Percentiles rank a stretch among this genome's conserved stretches.
phyloP scores from a whole-genome alignment of 2,888 invertebrate genomes.

The Luperina testacea region DNA sequence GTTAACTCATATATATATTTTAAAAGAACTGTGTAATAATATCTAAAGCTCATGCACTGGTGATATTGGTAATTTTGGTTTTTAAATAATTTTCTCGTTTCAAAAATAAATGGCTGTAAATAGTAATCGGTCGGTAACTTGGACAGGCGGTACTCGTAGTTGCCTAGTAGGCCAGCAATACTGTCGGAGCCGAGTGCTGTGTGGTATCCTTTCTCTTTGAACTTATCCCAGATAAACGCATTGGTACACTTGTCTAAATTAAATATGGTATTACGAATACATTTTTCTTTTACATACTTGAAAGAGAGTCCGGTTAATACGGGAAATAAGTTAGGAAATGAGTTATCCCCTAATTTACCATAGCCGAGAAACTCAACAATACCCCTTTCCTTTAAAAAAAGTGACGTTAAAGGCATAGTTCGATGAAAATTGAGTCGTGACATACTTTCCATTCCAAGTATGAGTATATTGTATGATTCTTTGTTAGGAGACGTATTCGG shows the following conservation, averaged over 20 bases:
- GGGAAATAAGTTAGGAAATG: slow-evolving; percentile 96
- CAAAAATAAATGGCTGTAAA: slow-evolving; percentile 92
- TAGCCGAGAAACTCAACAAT: slow-evolving; percentile 95
- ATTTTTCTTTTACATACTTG: slow-evolving; percentile 89
- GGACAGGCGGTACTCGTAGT: slow-evolving; percentile 85
- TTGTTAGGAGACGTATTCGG: slow-evolving; percentile 5
- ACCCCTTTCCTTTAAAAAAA: slow-evolving; percentile 89
- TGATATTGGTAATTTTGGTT: slow-evolving; percentile 89
- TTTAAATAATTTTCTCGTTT: slow-evolving; percentile 90
- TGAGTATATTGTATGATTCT: slow-evolving; percentile 91
- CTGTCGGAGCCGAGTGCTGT: slow-evolving; percentile 95
- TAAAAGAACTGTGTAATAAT: slow-evolving; percentile 92
- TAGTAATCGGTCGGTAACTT: slow-evolving; percentile 95
- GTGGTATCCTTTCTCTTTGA: slow-evolving; percentile 91
- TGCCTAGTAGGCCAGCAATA: slow-evolving; percentile 78
- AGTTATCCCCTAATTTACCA: slow-evolving; percentile 97
- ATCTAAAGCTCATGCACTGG: slow-evolving; percentile 92
- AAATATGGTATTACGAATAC: slow-evolving; percentile 87
- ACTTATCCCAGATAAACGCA: slow-evolving; percentile 95
- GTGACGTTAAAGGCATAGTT: slow-evolving; percentile 93
- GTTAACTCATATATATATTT: slow-evolving; percentile 92
- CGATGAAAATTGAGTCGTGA: slow-evolving; percentile 95
- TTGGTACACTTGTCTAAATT: slow-evolving; percentile 92
- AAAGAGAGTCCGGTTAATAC: slow-evolving; percentile 93
- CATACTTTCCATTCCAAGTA: slow-evolving; percentile 95